A percentile compares a stretch with the other conserved stretches of the same genome.
Evolutionary conservation across 2,113 vertebrate species (phyloP).

Genomic region (Chelonoidis abingdonii): DNA sequence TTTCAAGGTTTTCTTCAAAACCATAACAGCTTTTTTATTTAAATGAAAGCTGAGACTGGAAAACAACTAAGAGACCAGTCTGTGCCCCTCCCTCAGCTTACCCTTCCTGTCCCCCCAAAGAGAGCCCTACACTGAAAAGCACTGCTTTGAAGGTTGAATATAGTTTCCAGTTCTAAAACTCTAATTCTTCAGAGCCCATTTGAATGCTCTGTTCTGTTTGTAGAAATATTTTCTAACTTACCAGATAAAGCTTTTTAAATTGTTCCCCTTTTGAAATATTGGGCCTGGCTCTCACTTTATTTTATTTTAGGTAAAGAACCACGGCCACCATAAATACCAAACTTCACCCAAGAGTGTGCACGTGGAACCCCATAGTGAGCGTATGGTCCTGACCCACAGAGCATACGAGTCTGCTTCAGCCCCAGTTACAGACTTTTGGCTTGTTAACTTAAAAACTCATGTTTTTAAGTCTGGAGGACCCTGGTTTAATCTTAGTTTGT

Average conservation of each 20-base stretch:
- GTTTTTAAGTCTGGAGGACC: slow-evolving; percentile 68
- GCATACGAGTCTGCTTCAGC: slow-evolving; percentile 55
- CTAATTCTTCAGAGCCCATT: not conserved
- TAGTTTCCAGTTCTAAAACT: not conserved
- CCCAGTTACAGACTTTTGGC: slow-evolving; percentile 64
- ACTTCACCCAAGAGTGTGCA: slow-evolving; percentile 36
- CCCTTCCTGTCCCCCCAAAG: not conserved
- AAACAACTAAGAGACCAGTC: not conserved
- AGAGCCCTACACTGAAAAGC: not conserved
- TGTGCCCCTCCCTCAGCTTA: not conserved
- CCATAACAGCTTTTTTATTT: not conserved
- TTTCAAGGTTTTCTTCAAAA: not conserved
- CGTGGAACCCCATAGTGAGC: slow-evolving; percentile 20
- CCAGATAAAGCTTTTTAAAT: slow-evolving; percentile 23
- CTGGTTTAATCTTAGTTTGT: slow-evolving; percentile 39
- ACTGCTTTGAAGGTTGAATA: not conserved
- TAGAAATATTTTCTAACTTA: slow-evolving; percentile 24
- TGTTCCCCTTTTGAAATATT: slow-evolving; percentile 39
- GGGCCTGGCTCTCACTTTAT: slow-evolving; percentile 9
- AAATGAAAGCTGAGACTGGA: not conserved
- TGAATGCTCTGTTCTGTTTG: not conserved
- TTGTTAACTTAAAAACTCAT: slow-evolving; percentile 68
- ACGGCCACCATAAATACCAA: slow-evolving; percentile 10
- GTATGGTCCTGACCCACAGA: slow-evolving; percentile 61
- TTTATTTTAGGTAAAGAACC: slow-evolving; percentile 28